Evolutionary conservation across 2,888 invertebrate genomes (phyloP), one percentile per base, ranked within the genome.

Genomic region (Ptycholaimellus sp.): DNA sequence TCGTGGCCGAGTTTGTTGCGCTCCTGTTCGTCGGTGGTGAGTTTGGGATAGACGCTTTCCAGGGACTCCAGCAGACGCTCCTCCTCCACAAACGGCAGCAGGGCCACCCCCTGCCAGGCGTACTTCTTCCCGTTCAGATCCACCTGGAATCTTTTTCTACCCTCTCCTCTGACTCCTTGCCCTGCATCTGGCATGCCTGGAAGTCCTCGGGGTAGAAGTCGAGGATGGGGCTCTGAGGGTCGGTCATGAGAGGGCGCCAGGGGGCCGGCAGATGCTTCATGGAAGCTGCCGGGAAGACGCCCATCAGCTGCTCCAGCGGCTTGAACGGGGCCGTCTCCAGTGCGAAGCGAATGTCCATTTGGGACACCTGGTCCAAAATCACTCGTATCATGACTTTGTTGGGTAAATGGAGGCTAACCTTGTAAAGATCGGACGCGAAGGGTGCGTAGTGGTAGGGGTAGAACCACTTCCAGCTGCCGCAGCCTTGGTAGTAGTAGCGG

Each of bases 401-500:
- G 13, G 27, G 27, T 27, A 27, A 31, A 31, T 31, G 19, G 2
- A 19, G 19, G 18, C 18, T 11, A 31, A 9, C 2, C 31, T 16
- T 13, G 41, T 80, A 70, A 64, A 99, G 96, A 67, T 99, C 96
- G 0, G 90, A 90, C 3, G 96, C 96, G 65, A 96, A 96, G 6
- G 96, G 96, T 16, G 96, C 93, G 66, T 99, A 96, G 65, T 96
- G 96, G 62, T 85, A 96, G 0, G 96, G 96, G 63, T 83, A 96
- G 66, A 87, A 96, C 96, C 96, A 96, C 64, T 90, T 81, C 96
- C 96, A 99, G 16, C 82, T 83, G 25, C 85, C 80, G 65, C 93
- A 96, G 36, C 96, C 93, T 70, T 93, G 93, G 65, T 96, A 96
- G 64, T 96, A 96, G 65, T 93, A 96, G 48, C 79, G 73, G 21